These are phyloP conservation scores for Phrynocephalus versicolor DNA, from an alignment of 2,113 vertebrate species.

Conservation along the genomic window DNA sequence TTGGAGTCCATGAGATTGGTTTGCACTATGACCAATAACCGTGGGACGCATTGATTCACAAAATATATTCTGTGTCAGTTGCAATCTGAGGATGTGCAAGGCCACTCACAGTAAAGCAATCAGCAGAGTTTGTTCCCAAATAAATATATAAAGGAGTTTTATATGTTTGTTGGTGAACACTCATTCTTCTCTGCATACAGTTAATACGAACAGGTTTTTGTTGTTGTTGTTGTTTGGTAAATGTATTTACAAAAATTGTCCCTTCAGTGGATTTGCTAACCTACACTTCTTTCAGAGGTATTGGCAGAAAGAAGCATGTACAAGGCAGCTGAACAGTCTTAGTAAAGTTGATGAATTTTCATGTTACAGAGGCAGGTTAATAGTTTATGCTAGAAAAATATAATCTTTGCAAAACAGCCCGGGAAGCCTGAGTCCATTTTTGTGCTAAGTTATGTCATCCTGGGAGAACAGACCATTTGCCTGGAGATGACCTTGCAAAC, in stretches of 20 bases:
- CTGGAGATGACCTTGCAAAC: constrained; percentile 45
- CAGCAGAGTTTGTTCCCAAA: not conserved
- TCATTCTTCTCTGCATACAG: not conserved
- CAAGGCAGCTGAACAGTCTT: constrained; percentile 50
- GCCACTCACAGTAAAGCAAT: not conserved
- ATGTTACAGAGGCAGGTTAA: constrained; percentile 27
- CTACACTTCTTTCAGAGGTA: not conserved
- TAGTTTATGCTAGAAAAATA: constrained; percentile 51
- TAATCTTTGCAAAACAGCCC: constrained; percentile 60
- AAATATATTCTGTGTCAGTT: not conserved
- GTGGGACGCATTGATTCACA: not conserved
- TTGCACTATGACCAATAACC: not conserved
- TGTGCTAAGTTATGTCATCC: constrained; percentile 49
- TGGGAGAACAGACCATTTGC: constrained; percentile 32
- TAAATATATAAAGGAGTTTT: not conserved
- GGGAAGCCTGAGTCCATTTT: constrained; percentile 49
- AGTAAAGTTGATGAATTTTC: constrained; percentile 61
- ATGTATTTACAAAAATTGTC: not conserved
- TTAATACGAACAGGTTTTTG: not conserved
- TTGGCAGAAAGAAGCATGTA: not conserved
- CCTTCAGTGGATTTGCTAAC: not conserved
- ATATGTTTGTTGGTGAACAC: not conserved
- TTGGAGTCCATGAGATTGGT: not conserved
- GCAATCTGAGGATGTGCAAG: not conserved
- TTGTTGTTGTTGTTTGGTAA: no score